phyloP scores from a whole-genome alignment of 2,113 vertebrate species.

The Sander lucioperca region DNA sequence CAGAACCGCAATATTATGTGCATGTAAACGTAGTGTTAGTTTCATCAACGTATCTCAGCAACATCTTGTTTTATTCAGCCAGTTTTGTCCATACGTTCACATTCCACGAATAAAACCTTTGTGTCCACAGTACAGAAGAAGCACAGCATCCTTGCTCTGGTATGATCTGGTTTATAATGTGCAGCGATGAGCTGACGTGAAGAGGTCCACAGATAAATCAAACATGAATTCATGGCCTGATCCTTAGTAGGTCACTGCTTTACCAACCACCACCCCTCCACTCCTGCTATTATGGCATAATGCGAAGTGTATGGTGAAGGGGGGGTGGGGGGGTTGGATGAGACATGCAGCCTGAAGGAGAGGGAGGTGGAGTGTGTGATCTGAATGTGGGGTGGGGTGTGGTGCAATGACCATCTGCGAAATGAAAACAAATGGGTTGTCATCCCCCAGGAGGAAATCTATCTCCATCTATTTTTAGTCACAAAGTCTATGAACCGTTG shows the following conservation, averaged over 20 bases:
- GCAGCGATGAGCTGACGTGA: conserved; percentile 44
- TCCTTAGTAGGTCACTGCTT: conserved; percentile 80
- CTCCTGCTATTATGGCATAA: conserved; percentile 75
- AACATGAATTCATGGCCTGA: conserved; percentile 69
- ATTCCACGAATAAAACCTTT: neutral
- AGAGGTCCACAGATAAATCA: conserved; percentile 77
- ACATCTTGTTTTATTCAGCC: neutral
- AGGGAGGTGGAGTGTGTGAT: conserved; percentile 58
- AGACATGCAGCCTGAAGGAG: conserved; percentile 48
- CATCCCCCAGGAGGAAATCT: conserved; percentile 78
- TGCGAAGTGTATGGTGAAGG: conserved; percentile 65
- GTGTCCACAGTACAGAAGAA: neutral
- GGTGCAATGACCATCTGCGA: conserved; percentile 67
- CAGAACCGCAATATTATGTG: too few species aligned
- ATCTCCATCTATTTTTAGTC: conserved; percentile 78
- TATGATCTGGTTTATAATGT: conserved; percentile 9
- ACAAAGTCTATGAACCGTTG: conserved; percentile 48
- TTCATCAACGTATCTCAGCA: neutral
- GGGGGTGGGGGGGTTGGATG: conserved; percentile 48
- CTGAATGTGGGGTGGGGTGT: conserved; percentile 39
- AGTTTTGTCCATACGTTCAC: neutral
- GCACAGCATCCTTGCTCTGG: neutral
- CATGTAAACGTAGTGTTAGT: neutral
- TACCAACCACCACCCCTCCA: conserved; percentile 24
- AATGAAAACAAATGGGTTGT: conserved; percentile 86